Percentiles rank a stretch among this genome's conserved stretches.
Conservation (phyloP, 2,113 vertebrate genomes). For the Mirounga angustirostris region DNA sequence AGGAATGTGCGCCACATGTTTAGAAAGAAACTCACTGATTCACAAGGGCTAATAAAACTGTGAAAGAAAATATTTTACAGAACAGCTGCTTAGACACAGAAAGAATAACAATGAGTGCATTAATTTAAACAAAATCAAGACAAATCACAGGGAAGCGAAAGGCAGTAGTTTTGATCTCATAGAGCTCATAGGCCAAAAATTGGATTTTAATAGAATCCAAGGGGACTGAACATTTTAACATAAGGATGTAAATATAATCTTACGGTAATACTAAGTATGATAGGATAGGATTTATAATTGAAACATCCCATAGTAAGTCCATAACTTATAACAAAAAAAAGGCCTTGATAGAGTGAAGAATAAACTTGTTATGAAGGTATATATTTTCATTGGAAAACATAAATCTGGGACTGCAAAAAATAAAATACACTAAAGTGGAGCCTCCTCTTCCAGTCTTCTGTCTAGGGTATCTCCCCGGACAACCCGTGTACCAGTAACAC, state of each 20-base stretch:
- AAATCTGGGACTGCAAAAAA: background rate
- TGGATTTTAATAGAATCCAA: background rate
- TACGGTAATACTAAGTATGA: background rate
- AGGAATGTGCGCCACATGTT: background rate
- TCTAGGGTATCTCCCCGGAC: background rate
- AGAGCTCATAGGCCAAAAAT: background rate
- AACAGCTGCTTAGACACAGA: background rate
- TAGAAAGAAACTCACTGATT: background rate
- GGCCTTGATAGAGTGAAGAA: background rate
- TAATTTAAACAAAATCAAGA: background rate
- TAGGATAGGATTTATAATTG: background rate
- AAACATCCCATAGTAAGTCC: background rate
- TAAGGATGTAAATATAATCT: background rate
- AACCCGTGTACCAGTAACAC: background rate
- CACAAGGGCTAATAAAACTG: background rate
- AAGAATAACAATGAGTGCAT: background rate
- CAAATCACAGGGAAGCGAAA: background rate
- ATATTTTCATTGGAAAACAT: background rate
- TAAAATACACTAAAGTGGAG: background rate
- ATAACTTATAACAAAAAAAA: background rate
- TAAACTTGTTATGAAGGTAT: background rate
- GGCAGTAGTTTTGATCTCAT: background rate
- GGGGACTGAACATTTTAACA: background rate
- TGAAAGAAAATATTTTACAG: background rate
- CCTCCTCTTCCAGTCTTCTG: rapidly evolving